Percentiles rank a stretch among this genome's conserved stretches.
Conservation (phyloP, 2,113 vertebrate genomes). For the Gnathochromis pfefferi region DNA sequence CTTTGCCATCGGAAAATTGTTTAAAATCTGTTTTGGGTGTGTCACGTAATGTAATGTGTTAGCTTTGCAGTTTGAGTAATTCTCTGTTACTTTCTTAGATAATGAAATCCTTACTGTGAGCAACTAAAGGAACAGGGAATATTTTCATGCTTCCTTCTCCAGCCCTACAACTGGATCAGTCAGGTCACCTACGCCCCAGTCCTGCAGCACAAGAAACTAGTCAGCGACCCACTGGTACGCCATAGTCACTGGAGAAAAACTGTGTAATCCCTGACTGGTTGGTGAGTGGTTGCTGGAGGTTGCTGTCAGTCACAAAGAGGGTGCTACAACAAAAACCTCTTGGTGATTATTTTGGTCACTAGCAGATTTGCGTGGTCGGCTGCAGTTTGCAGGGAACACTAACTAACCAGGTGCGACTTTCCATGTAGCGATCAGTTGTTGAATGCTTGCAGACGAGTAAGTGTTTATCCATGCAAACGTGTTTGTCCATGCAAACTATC, state of each 20-base stretch:
- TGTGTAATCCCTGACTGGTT: not conserved
- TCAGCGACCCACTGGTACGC: fast-evolving
- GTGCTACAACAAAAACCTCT: not conserved
- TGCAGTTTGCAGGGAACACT: not conserved
- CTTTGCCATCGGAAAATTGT: not conserved
- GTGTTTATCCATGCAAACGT: not conserved
- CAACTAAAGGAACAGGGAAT: not conserved
- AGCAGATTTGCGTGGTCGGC: not conserved
- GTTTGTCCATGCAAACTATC: not conserved
- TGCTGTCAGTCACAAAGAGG: not conserved
- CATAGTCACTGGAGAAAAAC: fast-evolving
- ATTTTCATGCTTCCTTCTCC: not conserved
- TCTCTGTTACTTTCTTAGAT: not conserved
- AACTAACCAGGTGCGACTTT: fast-evolving
- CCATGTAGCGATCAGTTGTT: not conserved
- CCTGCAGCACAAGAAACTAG: not conserved
- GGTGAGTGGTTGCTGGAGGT: not conserved
- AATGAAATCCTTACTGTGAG: not conserved
- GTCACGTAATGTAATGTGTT: not conserved
- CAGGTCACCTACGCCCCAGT: fast-evolving
- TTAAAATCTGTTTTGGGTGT: not conserved
- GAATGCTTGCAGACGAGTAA: not conserved
- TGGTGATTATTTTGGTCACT: not conserved
- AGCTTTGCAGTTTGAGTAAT: not conserved
- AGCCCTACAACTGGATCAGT: not conserved